phyloP scores from a whole-genome alignment of 2,888 invertebrate genomes.

The Trachelus tabidus region DNA sequence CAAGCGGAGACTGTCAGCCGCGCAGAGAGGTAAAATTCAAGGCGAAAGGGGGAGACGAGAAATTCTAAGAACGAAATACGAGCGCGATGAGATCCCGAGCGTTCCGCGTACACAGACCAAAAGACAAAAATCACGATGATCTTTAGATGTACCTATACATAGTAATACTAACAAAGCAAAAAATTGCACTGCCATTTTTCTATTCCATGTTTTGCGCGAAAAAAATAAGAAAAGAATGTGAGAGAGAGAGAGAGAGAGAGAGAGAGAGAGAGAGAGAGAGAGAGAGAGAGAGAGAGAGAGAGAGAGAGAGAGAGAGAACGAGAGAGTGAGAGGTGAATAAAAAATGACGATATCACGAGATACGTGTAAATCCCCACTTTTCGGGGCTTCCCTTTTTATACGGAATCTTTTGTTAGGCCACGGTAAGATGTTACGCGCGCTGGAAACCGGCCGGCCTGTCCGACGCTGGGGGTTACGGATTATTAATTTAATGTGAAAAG shows the following conservation, averaged over 20 bases:
- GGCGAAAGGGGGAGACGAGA: not conserved
- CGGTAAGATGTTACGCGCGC: conserved; percentile 21
- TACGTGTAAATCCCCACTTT: conserved; percentile 21
- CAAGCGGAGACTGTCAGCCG: not conserved
- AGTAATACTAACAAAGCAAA: conserved; percentile 11
- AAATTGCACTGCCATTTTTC: conserved; percentile 53
- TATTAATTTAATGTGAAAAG: not conserved
- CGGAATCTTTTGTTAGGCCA: conserved; percentile 41
- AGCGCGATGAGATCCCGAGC: not conserved
- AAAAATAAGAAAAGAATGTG: conserved; percentile 22
- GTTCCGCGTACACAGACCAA: conserved; percentile 1
- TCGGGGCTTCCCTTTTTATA: conserved; percentile 50
- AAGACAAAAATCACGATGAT: conserved; percentile 4
- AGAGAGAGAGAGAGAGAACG: conserved; percentile 12
- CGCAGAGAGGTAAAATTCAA: not conserved
- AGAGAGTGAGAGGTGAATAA: not conserved
- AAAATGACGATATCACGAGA: conserved; percentile 9
- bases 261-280: conserved; percentile 15
- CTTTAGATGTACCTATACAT: conserved; percentile 6
- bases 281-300: conserved; percentile 17
- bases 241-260: conserved; percentile 16
- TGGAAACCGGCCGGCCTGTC: not conserved
- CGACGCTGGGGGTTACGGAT: not conserved
- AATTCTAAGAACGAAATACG: not conserved
- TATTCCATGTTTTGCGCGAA: conserved; percentile 39